Evolutionary conservation across 1,140 invertebrate genomes (phyloP).

Genomic region (Anoplophora glabripennis): DNA sequence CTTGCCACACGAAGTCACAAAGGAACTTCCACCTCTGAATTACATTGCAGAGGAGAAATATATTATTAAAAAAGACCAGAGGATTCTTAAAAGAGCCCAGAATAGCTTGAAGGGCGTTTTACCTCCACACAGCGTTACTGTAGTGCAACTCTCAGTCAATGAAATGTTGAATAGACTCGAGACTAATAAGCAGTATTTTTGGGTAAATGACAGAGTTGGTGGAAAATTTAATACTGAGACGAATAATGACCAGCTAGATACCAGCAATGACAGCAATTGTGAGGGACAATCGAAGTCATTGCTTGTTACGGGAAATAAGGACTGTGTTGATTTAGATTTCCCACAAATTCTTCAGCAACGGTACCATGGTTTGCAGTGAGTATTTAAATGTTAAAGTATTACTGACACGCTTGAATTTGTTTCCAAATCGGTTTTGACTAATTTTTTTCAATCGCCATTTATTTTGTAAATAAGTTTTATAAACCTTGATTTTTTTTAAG

Average conservation of each 20-base stretch:
- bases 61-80: slow-evolving; percentile 37
- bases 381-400: slow-evolving; percentile 28
- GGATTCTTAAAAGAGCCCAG: slow-evolving; percentile 46
- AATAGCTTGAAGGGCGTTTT: slow-evolving; percentile 57
- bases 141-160: slow-evolving; percentile 57
- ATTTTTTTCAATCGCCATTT: too few relatives aligned
- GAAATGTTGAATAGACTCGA: slow-evolving; percentile 55
- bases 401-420: too few relatives aligned
- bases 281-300: slow-evolving; percentile 25
- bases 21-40: background rate
- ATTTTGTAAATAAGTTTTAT: too few relatives aligned
- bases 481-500: slow-evolving; percentile 50
- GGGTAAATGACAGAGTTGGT: slow-evolving; percentile 13
- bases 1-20: background rate
- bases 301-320: slow-evolving; percentile 24
- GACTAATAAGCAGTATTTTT: slow-evolving; percentile 38
- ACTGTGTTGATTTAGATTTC: slow-evolving; percentile 51
- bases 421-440: too few relatives aligned
- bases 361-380: slow-evolving; percentile 66
- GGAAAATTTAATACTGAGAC: slow-evolving; percentile 31
- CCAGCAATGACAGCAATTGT: slow-evolving; percentile 16
- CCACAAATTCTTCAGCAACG: slow-evolving; percentile 56
- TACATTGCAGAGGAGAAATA: slow-evolving; percentile 30
- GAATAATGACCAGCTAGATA: slow-evolving; percentile 12
- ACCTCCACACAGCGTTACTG: slow-evolving; percentile 65